These are phyloP conservation scores for Diabrotica undecimpunctata DNA, from an alignment of 1,140 invertebrate species.

Conservation along the genomic window DNA sequence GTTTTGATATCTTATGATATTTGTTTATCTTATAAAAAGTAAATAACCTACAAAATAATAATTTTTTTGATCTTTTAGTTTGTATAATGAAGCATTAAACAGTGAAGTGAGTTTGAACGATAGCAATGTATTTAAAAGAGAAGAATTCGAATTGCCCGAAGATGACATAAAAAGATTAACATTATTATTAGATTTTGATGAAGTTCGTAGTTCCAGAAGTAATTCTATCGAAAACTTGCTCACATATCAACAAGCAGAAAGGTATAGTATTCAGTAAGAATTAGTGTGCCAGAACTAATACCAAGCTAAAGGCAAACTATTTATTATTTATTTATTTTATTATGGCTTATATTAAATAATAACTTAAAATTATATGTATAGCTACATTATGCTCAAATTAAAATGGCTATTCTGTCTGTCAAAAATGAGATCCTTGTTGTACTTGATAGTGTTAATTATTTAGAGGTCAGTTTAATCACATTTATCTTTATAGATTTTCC, in stretches of 20 bases:
- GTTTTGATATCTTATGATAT: no score
- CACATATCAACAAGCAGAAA: slow-evolving; percentile 3
- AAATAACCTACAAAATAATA: background rate
- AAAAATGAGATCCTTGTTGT: no score
- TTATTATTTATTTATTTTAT: no score
- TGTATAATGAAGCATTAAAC: slow-evolving; percentile 31
- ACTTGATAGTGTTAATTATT: no score
- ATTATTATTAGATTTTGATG: slow-evolving; percentile 36
- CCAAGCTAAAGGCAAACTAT: no score
- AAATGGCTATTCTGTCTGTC: no score
- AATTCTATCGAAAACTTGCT: slow-evolving; percentile 18
- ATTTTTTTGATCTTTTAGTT: slow-evolving; percentile 21
- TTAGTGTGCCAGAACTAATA: no score
- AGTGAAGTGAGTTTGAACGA: slow-evolving; percentile 29
- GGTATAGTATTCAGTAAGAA: background rate
- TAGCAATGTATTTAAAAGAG: slow-evolving; percentile 24
- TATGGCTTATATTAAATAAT: no score
- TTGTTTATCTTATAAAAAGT: no score
- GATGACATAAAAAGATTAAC: slow-evolving; percentile 29
- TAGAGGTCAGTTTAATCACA: background rate
- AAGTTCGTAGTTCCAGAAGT: slow-evolving; percentile 16
- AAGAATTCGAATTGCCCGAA: slow-evolving; percentile 31
- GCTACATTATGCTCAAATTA: no score
- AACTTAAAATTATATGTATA: no score
- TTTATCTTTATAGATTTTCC: slow-evolving; percentile 7